Base-by-base conservation (phyloP, 2,113 vertebrate genomes). In the Sakesphorus luctuosus region DNA sequence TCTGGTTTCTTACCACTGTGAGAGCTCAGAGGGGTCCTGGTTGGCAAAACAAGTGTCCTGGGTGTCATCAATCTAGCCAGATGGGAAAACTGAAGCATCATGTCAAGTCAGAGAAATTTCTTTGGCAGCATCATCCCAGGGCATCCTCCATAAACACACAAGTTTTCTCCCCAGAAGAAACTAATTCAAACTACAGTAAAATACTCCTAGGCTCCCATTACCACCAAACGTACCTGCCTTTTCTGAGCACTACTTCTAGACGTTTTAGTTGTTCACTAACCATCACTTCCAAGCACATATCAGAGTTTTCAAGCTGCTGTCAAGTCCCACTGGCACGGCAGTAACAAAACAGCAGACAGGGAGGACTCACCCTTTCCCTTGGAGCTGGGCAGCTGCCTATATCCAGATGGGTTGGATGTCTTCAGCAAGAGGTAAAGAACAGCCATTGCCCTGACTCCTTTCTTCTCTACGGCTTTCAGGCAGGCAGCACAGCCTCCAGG, bases 301-400 rank as follows among this genome's bases (percentile, higher is more conserved):
- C 71, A 55, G 53, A 61, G 43, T 89, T 53, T 67, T 89, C 44
- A 74, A 85, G 62, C 16, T 24, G 28, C 36, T 66, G 33, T 21
- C 36, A 59, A 38, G 29, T 55, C 11, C 47, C 46, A 49, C 17
- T 62, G 29, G 15, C 43, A 46, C 40, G 46, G 29, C 23, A 82
- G 53, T 47, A 82, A 61, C 11, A 36, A 56, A 92, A 44, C 1
- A 62, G 38, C 74, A 59, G 29, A 17, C 24, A 59, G 26, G 75
- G 29, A 59, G 61, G 19, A 72, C 84, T 90, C 82, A 96, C 97
- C 97, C 40, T 94, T 96, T 58, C 90, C 96, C 73, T 85, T 84
- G 69, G 96, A 97, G 89, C 97, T 97, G 68, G 97, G 97, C 63
- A 97, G 93, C 68, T 95, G 74, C 47, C 18, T 87, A 11, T 97